Evolutionary conservation across 2,797 vertebrate genomes (phyloP).

Genomic region (Schizopygopsis malacanthus): DNA sequence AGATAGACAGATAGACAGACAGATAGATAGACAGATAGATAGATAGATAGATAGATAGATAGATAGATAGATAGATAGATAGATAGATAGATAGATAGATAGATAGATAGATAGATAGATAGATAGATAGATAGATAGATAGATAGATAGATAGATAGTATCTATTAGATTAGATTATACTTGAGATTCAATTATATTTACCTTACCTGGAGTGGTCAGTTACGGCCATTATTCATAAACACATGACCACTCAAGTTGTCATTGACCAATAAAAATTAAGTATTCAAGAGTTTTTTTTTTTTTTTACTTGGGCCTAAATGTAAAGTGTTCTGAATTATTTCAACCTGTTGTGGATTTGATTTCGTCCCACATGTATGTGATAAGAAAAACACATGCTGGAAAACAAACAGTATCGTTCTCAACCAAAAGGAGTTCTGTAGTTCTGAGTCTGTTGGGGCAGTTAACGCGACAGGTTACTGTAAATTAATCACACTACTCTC

Average conservation of each 20-base stretch:
- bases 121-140: not conserved
- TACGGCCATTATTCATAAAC: not conserved
- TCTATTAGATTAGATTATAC: not conserved
- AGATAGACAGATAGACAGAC: not conserved
- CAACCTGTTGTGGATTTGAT: not conserved
- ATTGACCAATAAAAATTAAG: not conserved
- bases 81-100: not conserved
- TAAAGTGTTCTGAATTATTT: not conserved
- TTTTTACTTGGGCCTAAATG: too few relatives aligned
- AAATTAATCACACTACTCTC: conserved; percentile 63
- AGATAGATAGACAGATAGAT: not conserved
- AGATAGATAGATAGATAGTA: not conserved
- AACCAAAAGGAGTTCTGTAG: not conserved
- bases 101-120: not conserved
- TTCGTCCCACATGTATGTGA: not conserved
- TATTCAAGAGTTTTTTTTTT: not conserved
- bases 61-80: not conserved
- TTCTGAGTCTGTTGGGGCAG: conserved; percentile 26
- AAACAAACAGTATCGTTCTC: conserved; percentile 22
- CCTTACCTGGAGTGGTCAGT: not conserved
- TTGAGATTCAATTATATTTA: not conserved
- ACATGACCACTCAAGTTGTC: not conserved
- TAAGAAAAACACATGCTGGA: not conserved
- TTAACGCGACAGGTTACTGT: conserved; percentile 38
- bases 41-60: not conserved